Evolutionary conservation across 2,797 vertebrate species (phyloP), one percentile per base, ranked within the genome.

Genomic region (Morus bassanus): DNA sequence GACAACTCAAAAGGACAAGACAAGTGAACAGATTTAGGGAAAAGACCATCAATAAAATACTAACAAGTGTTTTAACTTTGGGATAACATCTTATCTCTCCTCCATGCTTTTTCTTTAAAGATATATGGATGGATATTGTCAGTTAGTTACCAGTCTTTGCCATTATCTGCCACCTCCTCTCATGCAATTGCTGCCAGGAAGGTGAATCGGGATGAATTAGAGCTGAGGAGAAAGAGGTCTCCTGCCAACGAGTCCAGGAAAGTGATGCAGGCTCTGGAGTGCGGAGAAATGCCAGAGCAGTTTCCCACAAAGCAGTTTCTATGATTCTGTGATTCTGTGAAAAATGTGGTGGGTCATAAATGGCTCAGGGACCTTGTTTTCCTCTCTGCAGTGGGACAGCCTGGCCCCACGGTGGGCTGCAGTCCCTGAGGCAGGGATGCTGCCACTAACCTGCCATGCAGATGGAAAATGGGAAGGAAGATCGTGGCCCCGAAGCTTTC

Each of bases 221-320:
- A 39, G 35, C 46, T 28, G 28, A 21, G n/a, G 54, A 46, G 39
- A 70, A 39, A 23, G 43, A 23, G 6, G 3, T 70, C 18, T 74
- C 18, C n/a, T 35, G 39, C 28, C 41, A 54, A 25, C 4, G 11
- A 25, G 11, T 37, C 28, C 39, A 9, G 37, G 31, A 50, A 18
- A 57, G 31, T 3, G 35, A 25, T 64, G 41, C 43, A 28, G 39
- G 30, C 75, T 56, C 41, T 6, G 13, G 60, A 19, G 21, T 3
- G 39, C 12, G 8, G 39, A 33, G 39, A 15, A 18, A 54, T 2
- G 6, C 39, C 6, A 2, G 39, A 18, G 50, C 2, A 1, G 21
- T 24, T 68, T 45, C 39, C 56, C 39, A 27, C 15, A 19, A 23
- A 76, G 37, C 37, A 39, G 37, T 39, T 39, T 39, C 37, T 39